Percentiles rank a stretch among this genome's conserved stretches.
These are phyloP conservation scores for Nibea albiflora DNA, from an alignment of 2,113 vertebrate genomes.

Conservation along the genomic window DNA sequence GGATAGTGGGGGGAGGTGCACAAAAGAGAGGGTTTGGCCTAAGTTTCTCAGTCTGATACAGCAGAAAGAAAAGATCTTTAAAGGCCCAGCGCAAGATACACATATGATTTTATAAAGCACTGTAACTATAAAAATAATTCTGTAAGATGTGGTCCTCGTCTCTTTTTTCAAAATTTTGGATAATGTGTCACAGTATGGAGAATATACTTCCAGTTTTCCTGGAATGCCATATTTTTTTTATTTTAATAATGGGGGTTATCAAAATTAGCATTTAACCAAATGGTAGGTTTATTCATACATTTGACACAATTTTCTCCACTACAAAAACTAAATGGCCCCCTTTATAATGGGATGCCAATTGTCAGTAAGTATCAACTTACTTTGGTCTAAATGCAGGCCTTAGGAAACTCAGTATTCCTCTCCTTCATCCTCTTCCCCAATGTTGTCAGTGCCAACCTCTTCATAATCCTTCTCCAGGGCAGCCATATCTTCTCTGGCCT, in stretches of 20 bases:
- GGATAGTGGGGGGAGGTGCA: slow-evolving; percentile 74
- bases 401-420: slow-evolving; percentile 73
- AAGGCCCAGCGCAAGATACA: neutral
- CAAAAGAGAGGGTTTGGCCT: slow-evolving; percentile 44
- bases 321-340: neutral
- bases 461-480: slow-evolving; percentile 92
- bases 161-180: neutral
- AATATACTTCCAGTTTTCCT: neutral
- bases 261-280: neutral
- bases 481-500: slow-evolving; percentile 90
- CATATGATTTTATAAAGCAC: neutral
- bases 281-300: neutral
- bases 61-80: slow-evolving; percentile 10
- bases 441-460: slow-evolving; percentile 87
- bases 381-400: neutral
- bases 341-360: neutral
- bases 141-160: neutral
- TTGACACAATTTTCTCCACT: neutral
- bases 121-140: neutral
- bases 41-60: slow-evolving; percentile 29
- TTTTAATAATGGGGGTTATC: neutral
- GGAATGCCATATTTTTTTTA: neutral
- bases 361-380: neutral
- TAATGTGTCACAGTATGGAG: neutral
- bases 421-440: slow-evolving; percentile 74